Evolutionary conservation across 2,888 invertebrate genomes (phyloP).

Genomic region (Strigamia maritima): DNA sequence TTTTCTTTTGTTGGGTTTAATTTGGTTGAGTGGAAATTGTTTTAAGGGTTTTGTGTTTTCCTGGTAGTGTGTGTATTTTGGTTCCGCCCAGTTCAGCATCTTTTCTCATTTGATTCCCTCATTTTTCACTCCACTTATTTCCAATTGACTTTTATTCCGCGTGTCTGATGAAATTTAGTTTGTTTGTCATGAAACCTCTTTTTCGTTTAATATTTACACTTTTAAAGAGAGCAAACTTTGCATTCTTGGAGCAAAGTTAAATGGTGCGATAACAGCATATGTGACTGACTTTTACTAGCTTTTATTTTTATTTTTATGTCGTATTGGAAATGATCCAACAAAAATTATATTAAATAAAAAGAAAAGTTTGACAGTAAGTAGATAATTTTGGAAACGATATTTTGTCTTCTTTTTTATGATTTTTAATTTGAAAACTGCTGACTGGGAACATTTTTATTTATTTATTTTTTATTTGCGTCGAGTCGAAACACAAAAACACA

Average conservation of each 20-base stretch:
- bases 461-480: too few species aligned
- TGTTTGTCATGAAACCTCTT: background rate
- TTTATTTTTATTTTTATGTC: background rate
- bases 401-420: background rate
- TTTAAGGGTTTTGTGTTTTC: background rate
- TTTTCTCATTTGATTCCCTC: conserved; percentile 4
- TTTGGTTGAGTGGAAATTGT: background rate
- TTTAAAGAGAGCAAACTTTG: background rate
- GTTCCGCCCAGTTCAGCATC: conserved; percentile 4
- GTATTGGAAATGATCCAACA: background rate
- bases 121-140: conserved; percentile 4
- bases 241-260: background rate
- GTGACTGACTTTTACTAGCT: background rate
- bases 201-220: background rate
- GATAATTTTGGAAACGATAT: background rate
- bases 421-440: conserved; percentile 1
- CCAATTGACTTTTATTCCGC: conserved; percentile 4
- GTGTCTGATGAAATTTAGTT: background rate
- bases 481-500: too few species aligned
- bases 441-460: background rate
- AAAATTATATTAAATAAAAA: background rate
- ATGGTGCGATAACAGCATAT: background rate
- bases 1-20: background rate
- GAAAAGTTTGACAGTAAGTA: background rate
- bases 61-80: background rate